Conservation (phyloP, 2,797 vertebrate genomes). For the Typhlichthys eigenmanni region DNA sequence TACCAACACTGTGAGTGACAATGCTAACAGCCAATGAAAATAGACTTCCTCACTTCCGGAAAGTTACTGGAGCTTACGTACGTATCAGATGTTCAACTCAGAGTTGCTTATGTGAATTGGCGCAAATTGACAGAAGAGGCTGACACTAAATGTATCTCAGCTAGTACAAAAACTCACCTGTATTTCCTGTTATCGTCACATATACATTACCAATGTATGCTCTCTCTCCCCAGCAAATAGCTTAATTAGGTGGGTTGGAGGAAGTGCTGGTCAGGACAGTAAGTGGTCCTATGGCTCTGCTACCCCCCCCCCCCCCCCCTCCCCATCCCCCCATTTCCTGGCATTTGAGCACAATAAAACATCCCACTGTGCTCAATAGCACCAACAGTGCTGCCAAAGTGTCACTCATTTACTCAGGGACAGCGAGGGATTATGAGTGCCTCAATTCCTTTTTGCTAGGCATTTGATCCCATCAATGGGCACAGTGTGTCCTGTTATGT, state of each 20-base stretch:
- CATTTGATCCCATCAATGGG: slow-evolving; percentile 49
- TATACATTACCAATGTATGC: no score
- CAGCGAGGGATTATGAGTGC: slow-evolving; percentile 49
- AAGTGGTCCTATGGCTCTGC: slow-evolving; percentile 18
- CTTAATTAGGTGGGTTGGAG: slow-evolving; percentile 18
- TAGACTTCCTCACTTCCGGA: no score
- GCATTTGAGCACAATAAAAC: slow-evolving; percentile 55
- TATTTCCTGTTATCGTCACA: no score
- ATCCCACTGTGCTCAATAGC: slow-evolving; percentile 40
- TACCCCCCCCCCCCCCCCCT: slow-evolving; percentile 47
- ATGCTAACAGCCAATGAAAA: no score
- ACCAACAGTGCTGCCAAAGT: slow-evolving; percentile 50
- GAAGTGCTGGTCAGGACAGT: slow-evolving; percentile 24
- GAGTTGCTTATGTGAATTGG: no score
- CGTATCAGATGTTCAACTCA: no score
- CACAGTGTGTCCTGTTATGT: neutral
- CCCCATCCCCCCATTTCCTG: slow-evolving; percentile 55
- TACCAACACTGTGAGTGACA: no score
- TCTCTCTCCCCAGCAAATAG: slow-evolving; percentile 14
- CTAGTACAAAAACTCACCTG: no score
- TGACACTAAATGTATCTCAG: no score
- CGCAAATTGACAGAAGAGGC: no score
- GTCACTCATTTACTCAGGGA: slow-evolving; percentile 58
- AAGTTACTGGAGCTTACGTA: no score
- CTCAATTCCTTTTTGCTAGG: slow-evolving; percentile 47